Evolutionary conservation across 2,888 invertebrate species (phyloP).

Genomic region (Ormyrus thymus): DNA sequence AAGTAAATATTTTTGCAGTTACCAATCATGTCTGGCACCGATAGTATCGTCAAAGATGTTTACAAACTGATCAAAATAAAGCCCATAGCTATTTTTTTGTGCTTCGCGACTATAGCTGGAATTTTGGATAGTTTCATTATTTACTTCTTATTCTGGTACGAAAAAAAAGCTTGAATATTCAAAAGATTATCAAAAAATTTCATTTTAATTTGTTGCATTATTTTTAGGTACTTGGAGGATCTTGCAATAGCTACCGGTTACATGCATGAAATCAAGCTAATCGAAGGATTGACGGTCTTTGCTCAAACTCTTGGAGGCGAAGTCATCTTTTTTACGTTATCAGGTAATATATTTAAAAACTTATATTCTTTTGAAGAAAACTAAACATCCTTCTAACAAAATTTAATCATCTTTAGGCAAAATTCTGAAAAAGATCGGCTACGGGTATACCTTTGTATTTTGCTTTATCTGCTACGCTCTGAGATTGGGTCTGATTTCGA

Average conservation of each 20-base stretch:
- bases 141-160: slow-evolving; percentile 87
- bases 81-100: slow-evolving; percentile 82
- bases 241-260: slow-evolving; percentile 80
- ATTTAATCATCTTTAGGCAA: slow-evolving; percentile 77
- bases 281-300: slow-evolving; percentile 87
- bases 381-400: neutral
- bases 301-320: slow-evolving; percentile 88
- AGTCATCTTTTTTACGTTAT: slow-evolving; percentile 84
- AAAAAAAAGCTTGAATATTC: too few relatives aligned
- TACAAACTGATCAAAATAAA: slow-evolving; percentile 79
- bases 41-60: slow-evolving; percentile 83
- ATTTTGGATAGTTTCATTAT: slow-evolving; percentile 88
- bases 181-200: slow-evolving; percentile 10
- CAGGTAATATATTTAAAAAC: slow-evolving; percentile 75
- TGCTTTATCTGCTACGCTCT: slow-evolving; percentile 86
- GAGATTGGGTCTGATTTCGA: slow-evolving; percentile 84
- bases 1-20: slow-evolving; percentile 76
- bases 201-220: neutral
- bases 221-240: slow-evolving; percentile 85
- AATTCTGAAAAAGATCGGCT: slow-evolving; percentile 87
- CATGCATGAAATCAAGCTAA: slow-evolving; percentile 82
- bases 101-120: slow-evolving; percentile 85
- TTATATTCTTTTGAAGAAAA: neutral
- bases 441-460: slow-evolving; percentile 85
- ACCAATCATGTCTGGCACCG: slow-evolving; percentile 82